Conservation (phyloP, 2,888 invertebrate genomes). For the Xylophagus ater region DNA sequence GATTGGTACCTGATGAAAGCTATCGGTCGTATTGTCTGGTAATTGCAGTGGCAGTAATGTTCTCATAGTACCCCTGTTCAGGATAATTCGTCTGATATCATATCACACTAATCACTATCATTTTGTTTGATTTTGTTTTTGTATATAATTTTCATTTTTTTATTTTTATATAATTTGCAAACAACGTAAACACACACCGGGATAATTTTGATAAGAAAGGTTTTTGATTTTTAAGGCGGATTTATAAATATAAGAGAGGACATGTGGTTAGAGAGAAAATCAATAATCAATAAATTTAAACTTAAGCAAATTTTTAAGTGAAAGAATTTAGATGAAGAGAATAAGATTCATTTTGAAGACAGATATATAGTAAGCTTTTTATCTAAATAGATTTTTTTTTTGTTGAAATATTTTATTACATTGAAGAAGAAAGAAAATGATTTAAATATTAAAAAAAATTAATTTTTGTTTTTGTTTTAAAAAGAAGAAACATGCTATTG, state of each 20-base stretch:
- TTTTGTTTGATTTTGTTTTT: constrained; percentile 13
- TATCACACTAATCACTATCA: constrained; percentile 21
- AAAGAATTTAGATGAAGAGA: no score
- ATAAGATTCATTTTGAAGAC: no score
- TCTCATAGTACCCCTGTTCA: constrained; percentile 42
- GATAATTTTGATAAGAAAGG: no score
- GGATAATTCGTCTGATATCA: constrained; percentile 22
- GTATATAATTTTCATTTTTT: no score
- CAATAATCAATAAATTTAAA: no score
- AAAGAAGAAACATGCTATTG: constrained; percentile 18
- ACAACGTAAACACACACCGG: constrained; percentile 13
- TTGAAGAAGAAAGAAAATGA: no score
- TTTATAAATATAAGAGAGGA: no score
- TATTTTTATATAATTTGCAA: constrained; percentile 10
- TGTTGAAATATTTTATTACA: neutral
- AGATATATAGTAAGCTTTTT: no score
- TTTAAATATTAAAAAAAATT: constrained; percentile 1
- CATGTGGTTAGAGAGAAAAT: no score
- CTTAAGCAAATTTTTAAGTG: no score
- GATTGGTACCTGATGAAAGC: constrained; percentile 29
- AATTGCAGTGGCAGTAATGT: constrained; percentile 53
- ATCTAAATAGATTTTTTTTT: constrained; percentile 4
- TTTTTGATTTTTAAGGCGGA: no score
- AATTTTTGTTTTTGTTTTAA: no score
- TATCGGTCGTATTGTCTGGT: constrained; percentile 32